Percentiles rank a stretch among this genome's conserved stretches.
These are phyloP conservation scores for Nymphicus hollandicus DNA, from an alignment of 2,113 vertebrate species.

Conservation along the genomic window DNA sequence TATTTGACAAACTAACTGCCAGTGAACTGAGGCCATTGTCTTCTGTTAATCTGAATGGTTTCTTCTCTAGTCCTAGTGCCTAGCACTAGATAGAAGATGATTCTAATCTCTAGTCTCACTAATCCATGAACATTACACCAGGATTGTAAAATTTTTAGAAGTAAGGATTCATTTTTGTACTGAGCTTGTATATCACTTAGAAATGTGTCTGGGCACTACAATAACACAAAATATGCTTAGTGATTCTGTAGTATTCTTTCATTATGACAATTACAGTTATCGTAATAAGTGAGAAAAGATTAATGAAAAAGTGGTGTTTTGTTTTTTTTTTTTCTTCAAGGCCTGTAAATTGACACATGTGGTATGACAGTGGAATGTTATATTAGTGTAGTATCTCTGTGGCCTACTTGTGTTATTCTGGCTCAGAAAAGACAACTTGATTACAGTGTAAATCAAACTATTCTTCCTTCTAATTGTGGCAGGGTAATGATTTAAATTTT, in stretches of 20 bases:
- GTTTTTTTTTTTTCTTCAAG: neutral
- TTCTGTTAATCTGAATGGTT: neutral
- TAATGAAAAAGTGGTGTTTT: neutral
- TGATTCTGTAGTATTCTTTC: neutral
- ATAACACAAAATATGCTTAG: neutral
- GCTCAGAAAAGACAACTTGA: neutral
- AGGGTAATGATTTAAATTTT: neutral
- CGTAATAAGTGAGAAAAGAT: neutral
- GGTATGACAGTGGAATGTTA: neutral
- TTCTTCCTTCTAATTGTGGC: neutral
- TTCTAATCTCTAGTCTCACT: neutral
- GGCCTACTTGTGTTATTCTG: neutral
- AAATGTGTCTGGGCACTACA: neutral
- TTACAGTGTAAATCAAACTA: neutral
- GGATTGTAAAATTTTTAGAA: neutral
- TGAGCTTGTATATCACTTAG: neutral
- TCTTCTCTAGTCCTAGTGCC: neutral
- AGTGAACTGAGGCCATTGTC: neutral
- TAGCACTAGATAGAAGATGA: fast-evolving
- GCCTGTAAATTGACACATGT: neutral
- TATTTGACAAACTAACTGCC: neutral
- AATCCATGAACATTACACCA: neutral
- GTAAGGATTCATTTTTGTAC: neutral
- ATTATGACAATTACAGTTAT: neutral
- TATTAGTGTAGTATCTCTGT: neutral